Base-by-base conservation (phyloP, 2,888 invertebrate species). In the Luperina testacea region DNA sequence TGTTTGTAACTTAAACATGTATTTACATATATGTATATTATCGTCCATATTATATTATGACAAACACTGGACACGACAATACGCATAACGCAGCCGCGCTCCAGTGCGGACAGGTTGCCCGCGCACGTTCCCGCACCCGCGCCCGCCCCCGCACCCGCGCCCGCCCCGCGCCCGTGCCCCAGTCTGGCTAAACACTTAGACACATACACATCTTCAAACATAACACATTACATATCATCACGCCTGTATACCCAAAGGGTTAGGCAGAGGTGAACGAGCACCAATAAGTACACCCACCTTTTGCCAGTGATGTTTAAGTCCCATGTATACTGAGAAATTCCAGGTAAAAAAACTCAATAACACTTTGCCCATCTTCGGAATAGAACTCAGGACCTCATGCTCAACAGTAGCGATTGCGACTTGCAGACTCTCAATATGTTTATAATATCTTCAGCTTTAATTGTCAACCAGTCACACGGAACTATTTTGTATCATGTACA, bases 401-500 rank as follows among this genome's bases (percentile, higher is more conserved):
- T 38, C 38, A 38, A 38, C 38, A 38, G 38, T 38, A 38, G 6
- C 5, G 38, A 38, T 38, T 38, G 38, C 6, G 38, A 38, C 6
- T 38, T 38, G 38, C 38, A 38, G 15, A 27, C 13, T 59, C 27
- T 15, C 17, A 38, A 75, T 53, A 32, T 6, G 20, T 63, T 72
- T 61, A 32, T 15, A 72, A 48, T 72, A 72, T 38, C 20, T 63
- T 17, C 15, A 51, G n/a, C 4, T 63, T 24, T 32, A 32, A 65
- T 27, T 20, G 20, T n/a, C 32, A 75, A 11, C 15, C 17, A 77
- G n/a, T 38, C 27, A 27, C 8, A 20, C n/a, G 6, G 17, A 67
- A 77, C n/a, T 65, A 42, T 57, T 75, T 57, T 32, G 32, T 32
- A n/a, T n/a, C n/a, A n/a, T 65, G 15, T 32, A 64, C 24, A 45